Base-by-base conservation (phyloP, 2,113 vertebrate species). In the Aplodontia rufa region DNA sequence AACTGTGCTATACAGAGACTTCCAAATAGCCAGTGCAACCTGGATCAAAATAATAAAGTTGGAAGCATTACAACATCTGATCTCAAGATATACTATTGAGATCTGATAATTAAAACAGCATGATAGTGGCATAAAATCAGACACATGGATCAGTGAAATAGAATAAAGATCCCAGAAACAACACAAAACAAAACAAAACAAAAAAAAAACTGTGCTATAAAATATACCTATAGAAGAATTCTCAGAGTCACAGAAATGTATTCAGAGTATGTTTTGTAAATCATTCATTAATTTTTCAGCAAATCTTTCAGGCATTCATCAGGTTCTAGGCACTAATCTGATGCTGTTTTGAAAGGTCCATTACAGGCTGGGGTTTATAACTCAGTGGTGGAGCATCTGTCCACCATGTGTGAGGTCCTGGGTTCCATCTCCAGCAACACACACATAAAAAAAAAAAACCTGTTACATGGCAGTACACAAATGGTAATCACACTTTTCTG, bases 241-340 rank as follows among this genome's bases (percentile, higher is more conserved):
- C 35, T 42, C 10, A 55, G 24, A 26, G 37, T 76, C 49, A 90
- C 0, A 85, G 32, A 87, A 90, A 94, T 76, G 20, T 84, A 96
- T 89, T 91, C 35, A 87, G 12, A 88, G 66, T 53, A 2, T 47
- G 37, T 64, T 88, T 94, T 90, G n/a, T 4, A 32, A 82, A 91
- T 87, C 10, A 93, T n/a, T 95, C 76, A 90, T 75, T 76, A 58
- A 64, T 88, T n/a, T 74, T 64, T 81, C 37, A 75, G 35, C 30
- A 64, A 40, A 26, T 49, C 76, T 80, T 68, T 51, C 42, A 75
- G 75, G 62, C 32, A 74, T 79, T 80, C 83, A n/a, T 40, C 68
- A 79, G 55, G 35, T 71, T 7, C 35, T 53, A 83, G 8, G 42
- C 17, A 53, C 42, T 35, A 11, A 80, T 53, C 74, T 42, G 32